Conservation (phyloP, 2,888 invertebrate genomes). For the Plusia festucae region DNA sequence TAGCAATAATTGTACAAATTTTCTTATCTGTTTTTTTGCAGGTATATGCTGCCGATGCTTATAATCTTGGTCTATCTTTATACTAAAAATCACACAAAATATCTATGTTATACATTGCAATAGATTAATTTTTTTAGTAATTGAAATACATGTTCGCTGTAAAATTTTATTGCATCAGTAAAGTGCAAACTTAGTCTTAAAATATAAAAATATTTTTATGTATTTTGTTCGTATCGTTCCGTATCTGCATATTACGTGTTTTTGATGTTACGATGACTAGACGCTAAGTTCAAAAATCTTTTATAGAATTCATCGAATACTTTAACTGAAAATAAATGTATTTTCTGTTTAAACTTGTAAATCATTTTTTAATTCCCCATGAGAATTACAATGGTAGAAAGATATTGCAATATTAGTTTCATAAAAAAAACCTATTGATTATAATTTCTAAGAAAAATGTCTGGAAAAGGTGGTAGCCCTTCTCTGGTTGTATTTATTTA, state of each 20-base stretch:
- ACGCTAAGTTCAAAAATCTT: background rate
- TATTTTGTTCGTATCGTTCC: background rate
- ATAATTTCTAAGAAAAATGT: too few relatives aligned
- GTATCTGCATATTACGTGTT: background rate
- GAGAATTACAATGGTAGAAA: background rate
- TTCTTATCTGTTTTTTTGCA: too few relatives aligned
- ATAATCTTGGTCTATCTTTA: too few relatives aligned
- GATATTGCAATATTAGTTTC: background rate
- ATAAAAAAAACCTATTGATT: too few relatives aligned
- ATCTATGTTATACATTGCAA: too few relatives aligned
- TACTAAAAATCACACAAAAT: too few relatives aligned
- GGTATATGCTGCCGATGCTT: too few relatives aligned
- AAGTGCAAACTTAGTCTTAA: background rate
- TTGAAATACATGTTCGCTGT: background rate
- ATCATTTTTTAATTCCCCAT: background rate
- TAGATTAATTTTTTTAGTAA: background rate
- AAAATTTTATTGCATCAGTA: background rate
- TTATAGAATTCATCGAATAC: background rate
- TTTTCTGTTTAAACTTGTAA: background rate
- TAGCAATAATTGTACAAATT: too few relatives aligned
- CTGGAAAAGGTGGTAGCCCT: too few relatives aligned
- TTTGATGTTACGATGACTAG: constrained; percentile 4
- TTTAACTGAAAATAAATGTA: background rate
- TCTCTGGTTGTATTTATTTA: too few relatives aligned
- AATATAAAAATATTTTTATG: background rate